Base-by-base conservation (phyloP, 2,888 invertebrate species). In the Carpatolechia fugitivella region DNA sequence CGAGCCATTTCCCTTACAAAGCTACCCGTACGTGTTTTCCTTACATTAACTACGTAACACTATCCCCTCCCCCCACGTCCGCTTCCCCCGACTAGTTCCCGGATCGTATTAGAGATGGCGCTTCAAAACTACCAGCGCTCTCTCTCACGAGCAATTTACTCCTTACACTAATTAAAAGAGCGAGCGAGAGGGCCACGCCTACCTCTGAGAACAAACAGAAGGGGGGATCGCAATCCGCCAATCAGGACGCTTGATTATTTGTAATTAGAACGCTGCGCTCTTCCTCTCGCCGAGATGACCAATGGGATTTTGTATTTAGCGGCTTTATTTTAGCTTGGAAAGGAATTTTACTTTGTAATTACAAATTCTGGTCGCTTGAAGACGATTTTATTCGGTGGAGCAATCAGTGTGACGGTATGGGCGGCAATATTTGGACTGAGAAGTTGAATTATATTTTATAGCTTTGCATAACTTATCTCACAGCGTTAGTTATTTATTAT, bases 91-190 rank as follows among this genome's bases (percentile, higher is more conserved):
- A 69, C 70, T 82, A 85, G 83, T 86, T 77, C 74, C 78, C 76
- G 76, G 84, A 80, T 82, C 87, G 89, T 86, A 85, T 87, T 84
- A 85, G 85, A 87, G 89, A 83, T 87, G 89, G 86, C 86, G 87
- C 74, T 76, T 70, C 72, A 70, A 80, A 85, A 85, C 85, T 85
- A 86, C 66, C 65, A 50, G 77, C 79, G 80, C 75, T 76, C 86
- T 87, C 90, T 83, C 85, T 83, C 86, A 72, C 85, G 76, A 85
- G 80, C 91, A 91, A 91, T 91, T 91, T 91, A 90, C 90, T 90
- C 90, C 88, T 90, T 87, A 82, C 86, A 89, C 90, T 91, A 91
- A 91, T 91, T 91, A 91, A 91, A 91, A 91, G 86, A 85, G 86
- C 80, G 87, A 86, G 85, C 82, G 82, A 83, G 85, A 82, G 73